Conservation (phyloP, 2,888 invertebrate species). For the Hirtodrosophila confusa region DNA sequence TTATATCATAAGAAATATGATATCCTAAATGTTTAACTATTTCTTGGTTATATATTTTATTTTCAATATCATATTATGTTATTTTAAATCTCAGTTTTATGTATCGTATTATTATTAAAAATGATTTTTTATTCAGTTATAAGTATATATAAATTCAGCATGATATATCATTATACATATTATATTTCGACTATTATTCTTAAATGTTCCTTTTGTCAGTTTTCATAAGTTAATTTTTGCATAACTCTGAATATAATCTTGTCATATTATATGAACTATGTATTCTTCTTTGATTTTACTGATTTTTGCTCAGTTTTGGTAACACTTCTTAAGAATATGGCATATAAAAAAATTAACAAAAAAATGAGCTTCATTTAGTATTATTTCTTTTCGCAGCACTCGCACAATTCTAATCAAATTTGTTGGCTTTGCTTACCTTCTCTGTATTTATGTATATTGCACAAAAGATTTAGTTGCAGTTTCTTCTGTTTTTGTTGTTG, state of each 20-base stretch:
- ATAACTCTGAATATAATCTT: neutral
- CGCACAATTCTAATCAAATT: no score
- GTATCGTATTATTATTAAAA: no score
- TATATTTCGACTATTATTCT: neutral
- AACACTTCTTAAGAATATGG: constrained; percentile 28
- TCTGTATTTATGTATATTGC: constrained; percentile 34
- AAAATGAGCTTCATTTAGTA: constrained; percentile 10
- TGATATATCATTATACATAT: no score
- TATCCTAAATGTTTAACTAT: no score
- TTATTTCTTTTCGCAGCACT: no score
- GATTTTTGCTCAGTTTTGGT: neutral
- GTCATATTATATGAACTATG: neutral
- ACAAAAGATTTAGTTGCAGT: constrained; percentile 39
- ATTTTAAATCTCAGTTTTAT: no score
- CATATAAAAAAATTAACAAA: constrained; percentile 27
- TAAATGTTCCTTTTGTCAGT: neutral
- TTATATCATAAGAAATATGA: no score
- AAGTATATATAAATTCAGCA: no score
- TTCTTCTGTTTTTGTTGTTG: constrained; percentile 24
- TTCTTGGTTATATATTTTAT: no score
- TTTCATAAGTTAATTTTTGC: neutral
- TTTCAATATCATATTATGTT: no score
- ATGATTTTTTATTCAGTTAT: no score
- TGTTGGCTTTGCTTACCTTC: constrained; percentile 42
- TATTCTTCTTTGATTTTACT: neutral